Evolutionary conservation across 2,888 invertebrate genomes (phyloP), one percentile per base, ranked within the genome.

Genomic region (Caenorhabditis sulstoni): DNA sequence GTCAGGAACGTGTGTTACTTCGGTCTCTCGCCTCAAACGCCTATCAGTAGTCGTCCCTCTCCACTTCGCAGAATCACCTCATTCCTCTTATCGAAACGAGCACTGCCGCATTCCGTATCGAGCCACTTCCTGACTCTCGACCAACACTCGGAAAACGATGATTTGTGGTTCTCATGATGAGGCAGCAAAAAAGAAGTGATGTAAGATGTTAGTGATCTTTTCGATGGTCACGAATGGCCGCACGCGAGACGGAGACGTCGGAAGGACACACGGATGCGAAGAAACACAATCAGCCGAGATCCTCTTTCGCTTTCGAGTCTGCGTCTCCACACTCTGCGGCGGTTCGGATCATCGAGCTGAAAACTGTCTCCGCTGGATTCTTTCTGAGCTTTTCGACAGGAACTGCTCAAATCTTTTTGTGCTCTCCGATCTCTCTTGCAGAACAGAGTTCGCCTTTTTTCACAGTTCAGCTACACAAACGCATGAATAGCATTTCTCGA

Each of bases 81-180:
- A 70, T 70, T 20, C 47, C 11, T 22, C 52, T n/a, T 29, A 29
- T 44, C 23, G 37, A n/a, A n/a, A 35, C 41, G 61, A 61, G 62
- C 71, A 71, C 71, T 71, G 71, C 71, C 71, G 71, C 71, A 71
- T 71, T 71, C 71, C 71, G 71, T 62, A 64, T 64, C 62, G 62
- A 61, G 55, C 55, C 57, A 71, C 71, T 71, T 71, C 71, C 71
- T 71, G 71, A 64, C 71, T 70, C 35, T 37, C 67, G 53, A 45
- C 59, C 12, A 68, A 44, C 68, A 68, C 68, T 68, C 68, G 59
- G 68, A 68, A 68, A 70, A 52, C 59, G 59, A 68, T 71, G 71
- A 71, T 71, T 71, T 71, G 71, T 64, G 64, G 61, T 62, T 70
- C 39, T 61, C 23, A 53, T 49, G 29, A 29, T 20, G 49, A 58